phyloP scores from a whole-genome alignment of 2,797 vertebrate species.

The Petrocephalus schoutedeni region DNA sequence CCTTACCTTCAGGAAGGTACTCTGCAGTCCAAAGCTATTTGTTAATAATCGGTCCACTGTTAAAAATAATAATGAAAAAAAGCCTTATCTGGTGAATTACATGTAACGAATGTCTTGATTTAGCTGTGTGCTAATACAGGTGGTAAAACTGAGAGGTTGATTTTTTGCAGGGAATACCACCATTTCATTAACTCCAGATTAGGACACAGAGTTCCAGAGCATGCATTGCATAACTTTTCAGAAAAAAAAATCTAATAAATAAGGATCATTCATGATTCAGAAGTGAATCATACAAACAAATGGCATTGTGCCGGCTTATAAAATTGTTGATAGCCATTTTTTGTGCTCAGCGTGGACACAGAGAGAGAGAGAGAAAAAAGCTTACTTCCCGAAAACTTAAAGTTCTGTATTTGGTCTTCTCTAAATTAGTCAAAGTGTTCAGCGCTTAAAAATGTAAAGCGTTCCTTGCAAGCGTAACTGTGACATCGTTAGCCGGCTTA shows the following conservation, averaged over 20 bases:
- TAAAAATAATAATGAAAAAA: slow-evolving; percentile 52
- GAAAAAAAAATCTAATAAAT: slow-evolving; percentile 12
- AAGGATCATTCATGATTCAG: slow-evolving; percentile 17
- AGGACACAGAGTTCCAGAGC: slow-evolving; percentile 40
- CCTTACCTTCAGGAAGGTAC: not conserved
- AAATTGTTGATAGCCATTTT: slow-evolving; percentile 35
- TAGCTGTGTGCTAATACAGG: slow-evolving; percentile 44
- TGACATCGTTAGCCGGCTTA: not conserved
- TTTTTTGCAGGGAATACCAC: slow-evolving; percentile 41
- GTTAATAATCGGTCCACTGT: slow-evolving; percentile 44
- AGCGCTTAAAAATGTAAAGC: not conserved
- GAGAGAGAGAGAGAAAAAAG: not conserved
- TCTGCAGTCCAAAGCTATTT: not conserved
- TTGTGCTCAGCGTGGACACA: slow-evolving; percentile 34
- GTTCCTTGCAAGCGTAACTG: not conserved
- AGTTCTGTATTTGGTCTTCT: not conserved
- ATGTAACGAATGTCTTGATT: slow-evolving; percentile 17
- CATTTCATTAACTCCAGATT: slow-evolving; percentile 51
- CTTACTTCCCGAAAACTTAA: not conserved
- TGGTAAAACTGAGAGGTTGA: slow-evolving; percentile 57
- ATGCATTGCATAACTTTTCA: slow-evolving; percentile 37
- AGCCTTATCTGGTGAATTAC: slow-evolving; percentile 43
- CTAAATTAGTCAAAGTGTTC: slow-evolving; percentile 1
- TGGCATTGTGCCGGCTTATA: not conserved
- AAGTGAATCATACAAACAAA: slow-evolving; percentile 7